Evolutionary conservation across 1,140 invertebrate genomes (phyloP).

Genomic region (Aphelinus certus): DNA sequence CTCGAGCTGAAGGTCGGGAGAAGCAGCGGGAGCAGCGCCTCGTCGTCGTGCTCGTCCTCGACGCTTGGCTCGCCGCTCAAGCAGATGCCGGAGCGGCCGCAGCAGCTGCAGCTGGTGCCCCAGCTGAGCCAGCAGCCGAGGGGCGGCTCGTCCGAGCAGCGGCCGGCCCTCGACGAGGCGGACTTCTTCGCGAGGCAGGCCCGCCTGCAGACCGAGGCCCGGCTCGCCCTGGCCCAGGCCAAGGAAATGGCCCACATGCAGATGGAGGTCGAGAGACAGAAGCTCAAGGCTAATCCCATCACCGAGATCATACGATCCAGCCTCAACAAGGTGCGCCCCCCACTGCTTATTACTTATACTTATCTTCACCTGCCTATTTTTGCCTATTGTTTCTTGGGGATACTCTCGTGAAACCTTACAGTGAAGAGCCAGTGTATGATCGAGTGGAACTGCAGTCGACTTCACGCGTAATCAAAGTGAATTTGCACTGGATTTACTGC

Average conservation of each 20-base stretch:
- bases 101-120: slow-evolving; percentile 46
- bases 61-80: slow-evolving; percentile 9
- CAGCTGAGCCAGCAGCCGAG: slow-evolving; percentile 26
- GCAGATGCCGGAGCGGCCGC: slow-evolving; percentile 20
- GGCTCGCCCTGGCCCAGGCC: slow-evolving; percentile 89
- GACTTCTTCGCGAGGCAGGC: slow-evolving; percentile 86
- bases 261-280: slow-evolving; percentile 88
- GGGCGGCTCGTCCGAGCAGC: neutral
- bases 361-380: no score
- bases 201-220: slow-evolving; percentile 87
- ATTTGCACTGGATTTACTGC: no score
- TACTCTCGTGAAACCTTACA: neutral
- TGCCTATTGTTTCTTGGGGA: neutral
- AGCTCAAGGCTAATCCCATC: slow-evolving; percentile 83
- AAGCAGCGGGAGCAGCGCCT: neutral
- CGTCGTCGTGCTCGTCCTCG: slow-evolving; percentile 15
- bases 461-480: no score
- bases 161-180: slow-evolving; percentile 64
- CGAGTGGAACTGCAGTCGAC: no score
- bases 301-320: slow-evolving; percentile 84
- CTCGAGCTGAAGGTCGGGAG: slow-evolving; percentile 48
- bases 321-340: slow-evolving; percentile 71
- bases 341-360: no score
- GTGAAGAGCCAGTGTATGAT: no score
- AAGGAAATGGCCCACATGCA: slow-evolving; percentile 93